These are phyloP conservation scores for Balanococcus diminutus DNA, from an alignment of 2,888 invertebrate species.

Conservation along the genomic window DNA sequence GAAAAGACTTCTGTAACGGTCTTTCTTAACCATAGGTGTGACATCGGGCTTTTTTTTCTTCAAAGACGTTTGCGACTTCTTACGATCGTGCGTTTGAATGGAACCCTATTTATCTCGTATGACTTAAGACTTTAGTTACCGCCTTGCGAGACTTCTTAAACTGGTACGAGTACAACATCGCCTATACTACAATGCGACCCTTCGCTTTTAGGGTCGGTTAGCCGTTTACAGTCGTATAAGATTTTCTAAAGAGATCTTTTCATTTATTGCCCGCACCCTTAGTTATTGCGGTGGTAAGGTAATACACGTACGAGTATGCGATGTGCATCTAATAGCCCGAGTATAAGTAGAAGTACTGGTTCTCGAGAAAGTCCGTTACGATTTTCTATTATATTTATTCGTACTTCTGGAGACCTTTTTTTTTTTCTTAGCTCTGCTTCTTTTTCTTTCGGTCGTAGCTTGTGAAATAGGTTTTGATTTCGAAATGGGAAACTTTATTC, in stretches of 20 bases:
- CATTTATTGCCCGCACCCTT: not conserved
- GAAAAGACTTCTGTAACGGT: conserved; percentile 29
- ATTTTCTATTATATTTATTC: not conserved
- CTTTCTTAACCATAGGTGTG: conserved; percentile 21
- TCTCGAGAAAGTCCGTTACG: conserved; percentile 38
- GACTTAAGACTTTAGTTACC: conserved; percentile 33
- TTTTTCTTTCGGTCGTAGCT: not conserved
- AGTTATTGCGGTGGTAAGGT: not conserved
- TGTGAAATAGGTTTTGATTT: too few species aligned
- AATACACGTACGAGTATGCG: not conserved
- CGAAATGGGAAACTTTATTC: too few species aligned
- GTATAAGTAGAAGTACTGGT: conserved; percentile 4
- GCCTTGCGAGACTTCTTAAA: conserved; percentile 37
- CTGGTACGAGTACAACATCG: not conserved
- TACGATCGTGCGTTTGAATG: conserved; percentile 3
- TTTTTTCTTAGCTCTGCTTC: not conserved
- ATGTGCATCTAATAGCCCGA: not conserved
- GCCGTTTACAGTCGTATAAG: conserved; percentile 39
- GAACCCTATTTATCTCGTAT: conserved; percentile 37
- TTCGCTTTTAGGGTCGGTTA: not conserved
- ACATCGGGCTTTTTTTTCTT: conserved; percentile 8
- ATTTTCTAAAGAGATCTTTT: conserved; percentile 34
- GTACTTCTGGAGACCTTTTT: not conserved
- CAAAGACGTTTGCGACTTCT: conserved; percentile 41
- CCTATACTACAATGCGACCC: not conserved